Percentiles rank a stretch among this genome's conserved stretches.
These are phyloP conservation scores for Drosophila subquinaria DNA, from an alignment of 2,888 invertebrate genomes.

Conservation along the genomic window DNA sequence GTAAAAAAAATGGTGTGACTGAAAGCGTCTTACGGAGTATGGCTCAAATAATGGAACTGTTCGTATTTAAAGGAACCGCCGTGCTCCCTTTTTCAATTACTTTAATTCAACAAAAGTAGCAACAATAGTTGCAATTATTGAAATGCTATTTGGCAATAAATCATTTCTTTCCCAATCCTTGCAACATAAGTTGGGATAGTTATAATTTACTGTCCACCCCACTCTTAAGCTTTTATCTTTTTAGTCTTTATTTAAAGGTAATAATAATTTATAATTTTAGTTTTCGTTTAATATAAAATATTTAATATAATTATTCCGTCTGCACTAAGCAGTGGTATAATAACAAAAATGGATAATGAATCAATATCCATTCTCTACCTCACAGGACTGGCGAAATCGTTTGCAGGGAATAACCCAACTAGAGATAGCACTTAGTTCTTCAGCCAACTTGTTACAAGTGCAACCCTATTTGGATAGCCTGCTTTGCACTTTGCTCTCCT, in stretches of 20 bases:
- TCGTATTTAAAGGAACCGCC: constrained; percentile 51
- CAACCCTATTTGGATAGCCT: constrained; percentile 88
- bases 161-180: constrained; percentile 17
- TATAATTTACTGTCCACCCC: no score
- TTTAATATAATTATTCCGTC: no score
- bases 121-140: constrained; percentile 47
- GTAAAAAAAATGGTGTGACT: constrained; percentile 33
- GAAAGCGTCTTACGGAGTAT: constrained; percentile 20
- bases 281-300: no score
- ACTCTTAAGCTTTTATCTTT: no score
- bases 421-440: constrained; percentile 86
- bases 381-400: constrained; percentile 85
- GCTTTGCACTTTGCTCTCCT: constrained; percentile 88
- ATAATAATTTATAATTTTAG: no score
- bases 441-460: constrained; percentile 86
- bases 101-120: constrained; percentile 21
- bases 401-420: constrained; percentile 82
- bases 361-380: background rate
- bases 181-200: no score
- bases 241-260: no score
- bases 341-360: no score
- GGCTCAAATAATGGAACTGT: constrained; percentile 41
- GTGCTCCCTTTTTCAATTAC: constrained; percentile 22
- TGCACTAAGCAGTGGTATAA: no score
- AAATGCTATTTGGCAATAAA: constrained; percentile 47